Evolutionary conservation across 2,888 invertebrate genomes (phyloP), one percentile per base, ranked within the genome.

Genomic region (Pseudeuparius sepicola): DNA sequence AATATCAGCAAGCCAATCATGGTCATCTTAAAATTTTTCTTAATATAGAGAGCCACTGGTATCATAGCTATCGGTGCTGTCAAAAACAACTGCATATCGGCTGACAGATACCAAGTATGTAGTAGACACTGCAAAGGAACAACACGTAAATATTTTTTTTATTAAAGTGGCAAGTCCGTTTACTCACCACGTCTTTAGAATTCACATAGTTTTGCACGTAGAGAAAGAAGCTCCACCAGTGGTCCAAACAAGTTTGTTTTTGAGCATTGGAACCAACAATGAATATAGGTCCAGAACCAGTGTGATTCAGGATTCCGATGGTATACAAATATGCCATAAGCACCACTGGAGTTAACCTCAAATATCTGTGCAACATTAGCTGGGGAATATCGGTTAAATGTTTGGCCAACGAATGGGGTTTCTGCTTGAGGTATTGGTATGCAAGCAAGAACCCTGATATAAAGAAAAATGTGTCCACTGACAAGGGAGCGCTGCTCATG

Each of bases 391-490:
- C 20, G 13, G 24, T 30, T 3, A 46, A 18, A 25, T 51, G 51
- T 2, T 10, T 13, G 3, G 4, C 4, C 4, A 45, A 10, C 45
- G 33, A 18, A 31, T 41, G 13, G 37, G 36, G 14, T 39, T 41
- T 16, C 41, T 26, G 14, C 45, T 60, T 62, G 11, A 65, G 40
- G 35, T 64, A 57, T 2, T 56, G 39, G 36, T 66, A 70, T 2
- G 71, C 64, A 39, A 68, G 64, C 1, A 78, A 54, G 31, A 78
- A 57, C 2, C 78, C 77, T 43, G 74, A 73, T 44, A 78, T 57
- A 28, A 71, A 62, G 50, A 78, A 75, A 54, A 78, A 78, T 0
- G 77, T 72, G 39, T 78, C 78, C 1, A 78, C 78, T 1, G 71
- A 67, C 3, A 73, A 58, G 0, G 68, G 45, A 43, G 62, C 71